Evolutionary conservation across 1,140 invertebrate species (phyloP).

Genomic region (Laodelphax striatellus): DNA sequence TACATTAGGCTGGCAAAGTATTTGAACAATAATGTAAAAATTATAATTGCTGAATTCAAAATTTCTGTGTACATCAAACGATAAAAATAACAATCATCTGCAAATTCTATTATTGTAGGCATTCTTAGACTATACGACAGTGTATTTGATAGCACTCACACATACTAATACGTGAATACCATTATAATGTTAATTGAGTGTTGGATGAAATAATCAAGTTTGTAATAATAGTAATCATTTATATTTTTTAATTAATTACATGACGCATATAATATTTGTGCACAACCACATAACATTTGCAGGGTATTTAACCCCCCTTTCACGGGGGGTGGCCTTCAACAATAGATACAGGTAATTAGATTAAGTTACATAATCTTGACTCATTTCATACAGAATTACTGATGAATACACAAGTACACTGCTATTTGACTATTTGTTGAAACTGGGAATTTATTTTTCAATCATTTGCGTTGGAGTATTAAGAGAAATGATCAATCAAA

Average conservation of each 20-base stretch:
- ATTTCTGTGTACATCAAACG: no score
- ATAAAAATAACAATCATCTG: not conserved
- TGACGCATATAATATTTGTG: slow-evolving; percentile 19
- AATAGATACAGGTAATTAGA: slow-evolving; percentile 22
- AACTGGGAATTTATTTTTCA: no score
- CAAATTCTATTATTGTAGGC: not conserved
- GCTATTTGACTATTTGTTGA: no score
- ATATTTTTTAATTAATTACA: slow-evolving; percentile 14
- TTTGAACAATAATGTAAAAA: no score
- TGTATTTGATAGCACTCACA: not conserved
- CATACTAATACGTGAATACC: not conserved
- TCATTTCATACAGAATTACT: not conserved
- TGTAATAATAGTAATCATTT: not conserved
- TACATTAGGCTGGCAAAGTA: no score
- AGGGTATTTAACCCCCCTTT: slow-evolving; percentile 21
- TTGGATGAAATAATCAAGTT: not conserved
- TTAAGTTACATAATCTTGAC: slow-evolving; percentile 13
- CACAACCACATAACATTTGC: slow-evolving; percentile 21
- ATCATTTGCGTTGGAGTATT: no score
- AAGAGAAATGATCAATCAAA: no score
- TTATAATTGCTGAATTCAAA: no score
- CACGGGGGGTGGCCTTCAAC: slow-evolving; percentile 20
- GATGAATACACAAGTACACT: no score
- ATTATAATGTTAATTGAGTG: not conserved
- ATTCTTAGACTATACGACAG: not conserved